Percentiles rank a stretch among this genome's conserved stretches.
These are phyloP conservation scores for Copidosoma floridanum DNA, from an alignment of 1,140 invertebrate genomes.

Conservation along the genomic window DNA sequence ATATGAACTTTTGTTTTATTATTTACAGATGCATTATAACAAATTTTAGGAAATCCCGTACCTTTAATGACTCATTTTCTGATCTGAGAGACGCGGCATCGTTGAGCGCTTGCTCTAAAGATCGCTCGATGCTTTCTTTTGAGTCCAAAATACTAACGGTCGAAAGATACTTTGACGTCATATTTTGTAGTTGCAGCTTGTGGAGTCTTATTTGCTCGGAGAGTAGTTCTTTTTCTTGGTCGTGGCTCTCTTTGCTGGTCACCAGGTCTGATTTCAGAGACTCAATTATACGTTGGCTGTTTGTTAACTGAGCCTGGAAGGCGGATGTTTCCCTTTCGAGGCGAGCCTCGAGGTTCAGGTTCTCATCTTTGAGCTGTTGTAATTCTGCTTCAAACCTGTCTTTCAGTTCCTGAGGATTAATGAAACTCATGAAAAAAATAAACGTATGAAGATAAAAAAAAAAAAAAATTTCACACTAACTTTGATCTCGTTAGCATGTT, in stretches of 20 bases:
- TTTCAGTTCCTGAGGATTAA: slow-evolving; percentile 34
- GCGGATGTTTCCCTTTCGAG: slow-evolving; percentile 49
- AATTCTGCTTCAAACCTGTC: slow-evolving; percentile 38
- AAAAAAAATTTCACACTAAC: slow-evolving; percentile 18
- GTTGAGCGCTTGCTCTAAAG: slow-evolving; percentile 43
- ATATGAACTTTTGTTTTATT: too few species aligned
- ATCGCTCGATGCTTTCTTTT: slow-evolving; percentile 52
- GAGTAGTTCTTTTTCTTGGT: slow-evolving; percentile 42
- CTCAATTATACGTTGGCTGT: slow-evolving; percentile 49
- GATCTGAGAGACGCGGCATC: slow-evolving; percentile 39
- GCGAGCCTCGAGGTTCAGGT: slow-evolving; percentile 42
- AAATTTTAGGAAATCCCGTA: background rate
- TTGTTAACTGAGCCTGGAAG: slow-evolving; percentile 44
- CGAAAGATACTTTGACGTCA: slow-evolving; percentile 48
- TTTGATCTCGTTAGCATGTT: slow-evolving; percentile 38
- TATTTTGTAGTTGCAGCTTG: slow-evolving; percentile 46
- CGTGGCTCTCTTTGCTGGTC: slow-evolving; percentile 33
- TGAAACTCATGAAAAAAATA: background rate
- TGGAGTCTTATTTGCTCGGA: slow-evolving; percentile 46
- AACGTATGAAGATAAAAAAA: slow-evolving; percentile 19
- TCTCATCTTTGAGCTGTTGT: slow-evolving; percentile 39
- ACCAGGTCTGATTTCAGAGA: slow-evolving; percentile 44
- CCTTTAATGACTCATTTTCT: slow-evolving; percentile 43
- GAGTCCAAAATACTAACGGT: slow-evolving; percentile 45
- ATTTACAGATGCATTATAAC: too few species aligned